These are phyloP conservation scores for Amphibalanus amphitrite DNA, from an alignment of 1,140 invertebrate species.

Conservation along the genomic window DNA sequence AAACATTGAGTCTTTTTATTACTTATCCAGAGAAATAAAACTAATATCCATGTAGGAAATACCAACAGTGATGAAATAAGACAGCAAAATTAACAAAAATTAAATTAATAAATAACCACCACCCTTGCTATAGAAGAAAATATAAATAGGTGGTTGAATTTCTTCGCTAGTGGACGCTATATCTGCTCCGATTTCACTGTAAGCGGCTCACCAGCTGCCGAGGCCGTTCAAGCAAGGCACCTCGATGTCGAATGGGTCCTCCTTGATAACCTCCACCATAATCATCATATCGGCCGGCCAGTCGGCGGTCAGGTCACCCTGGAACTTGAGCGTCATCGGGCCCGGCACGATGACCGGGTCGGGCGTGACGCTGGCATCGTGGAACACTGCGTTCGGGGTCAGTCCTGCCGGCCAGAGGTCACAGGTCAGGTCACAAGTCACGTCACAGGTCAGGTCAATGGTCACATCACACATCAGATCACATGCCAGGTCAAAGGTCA, in stretches of 20 bases:
- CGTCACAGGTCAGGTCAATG: neutral
- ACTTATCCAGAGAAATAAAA: too few relatives aligned
- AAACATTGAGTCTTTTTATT: too few relatives aligned
- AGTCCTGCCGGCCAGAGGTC: neutral
- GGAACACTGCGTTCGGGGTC: neutral
- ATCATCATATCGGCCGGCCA: neutral
- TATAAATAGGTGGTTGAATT: too few relatives aligned
- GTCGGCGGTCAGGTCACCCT: neutral
- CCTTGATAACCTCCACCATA: neutral
- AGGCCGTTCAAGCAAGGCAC: neutral
- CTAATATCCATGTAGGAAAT: too few relatives aligned
- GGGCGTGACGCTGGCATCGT: neutral
- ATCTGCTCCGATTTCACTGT: too few relatives aligned
- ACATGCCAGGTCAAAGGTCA: neutral
- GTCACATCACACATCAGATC: neutral
- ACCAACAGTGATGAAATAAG: too few relatives aligned
- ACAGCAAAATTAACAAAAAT: too few relatives aligned
- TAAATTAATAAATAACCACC: too few relatives aligned
- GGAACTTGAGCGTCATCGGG: neutral
- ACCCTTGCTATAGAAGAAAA: too few relatives aligned
- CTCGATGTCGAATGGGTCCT: neutral
- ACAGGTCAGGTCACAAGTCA: neutral
- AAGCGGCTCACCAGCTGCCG: neutral
- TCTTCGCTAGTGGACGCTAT: too few relatives aligned
- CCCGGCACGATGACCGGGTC: neutral